Conservation (phyloP, 2,113 vertebrate species). For the Urocolius indicus region DNA sequence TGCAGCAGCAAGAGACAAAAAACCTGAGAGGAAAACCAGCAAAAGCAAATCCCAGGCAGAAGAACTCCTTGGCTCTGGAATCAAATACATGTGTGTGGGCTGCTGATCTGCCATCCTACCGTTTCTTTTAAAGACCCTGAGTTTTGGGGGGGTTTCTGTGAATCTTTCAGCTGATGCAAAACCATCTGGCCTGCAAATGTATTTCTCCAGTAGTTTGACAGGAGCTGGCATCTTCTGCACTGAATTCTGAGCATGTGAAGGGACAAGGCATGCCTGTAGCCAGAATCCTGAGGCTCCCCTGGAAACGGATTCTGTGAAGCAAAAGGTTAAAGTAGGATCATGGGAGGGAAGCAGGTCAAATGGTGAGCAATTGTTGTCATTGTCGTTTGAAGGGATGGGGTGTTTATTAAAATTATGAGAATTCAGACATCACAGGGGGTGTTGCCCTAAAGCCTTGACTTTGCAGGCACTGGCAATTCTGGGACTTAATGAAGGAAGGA, state of each 20-base stretch:
- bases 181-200: not conserved
- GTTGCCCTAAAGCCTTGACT: not conserved
- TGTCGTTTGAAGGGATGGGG: not conserved
- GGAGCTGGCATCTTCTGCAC: not conserved
- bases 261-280: conserved; percentile 55
- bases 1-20: conserved; percentile 55
- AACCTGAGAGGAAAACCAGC: not conserved
- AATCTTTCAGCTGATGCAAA: not conserved
- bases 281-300: not conserved
- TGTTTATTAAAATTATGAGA: not conserved
- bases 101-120: not conserved
- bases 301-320: conserved; percentile 61
- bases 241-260: not conserved
- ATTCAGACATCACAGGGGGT: not conserved
- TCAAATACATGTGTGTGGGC: not conserved
- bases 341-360: conserved; percentile 87
- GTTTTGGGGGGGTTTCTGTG: not conserved
- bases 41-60: not conserved
- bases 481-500: not conserved
- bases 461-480: not conserved
- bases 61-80: not conserved
- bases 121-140: not conserved
- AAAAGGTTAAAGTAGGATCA: conserved; percentile 71
- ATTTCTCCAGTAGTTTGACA: not conserved
- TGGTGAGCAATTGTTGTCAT: conserved; percentile 75